Evolutionary conservation across 2,113 vertebrate genomes (phyloP), one percentile per base, ranked within the genome.

Genomic region (Sterna hirundo): DNA sequence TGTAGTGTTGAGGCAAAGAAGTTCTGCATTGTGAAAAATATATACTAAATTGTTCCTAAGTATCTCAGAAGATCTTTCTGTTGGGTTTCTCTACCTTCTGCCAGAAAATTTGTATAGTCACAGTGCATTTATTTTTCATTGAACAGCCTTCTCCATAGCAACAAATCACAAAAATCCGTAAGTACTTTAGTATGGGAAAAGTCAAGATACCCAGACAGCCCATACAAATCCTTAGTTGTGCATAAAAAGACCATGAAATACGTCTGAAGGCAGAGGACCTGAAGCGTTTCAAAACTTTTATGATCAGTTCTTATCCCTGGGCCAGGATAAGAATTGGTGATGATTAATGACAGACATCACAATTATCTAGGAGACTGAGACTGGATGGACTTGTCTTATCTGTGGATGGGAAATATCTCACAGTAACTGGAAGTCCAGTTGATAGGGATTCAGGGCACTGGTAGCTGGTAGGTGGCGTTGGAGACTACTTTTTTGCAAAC

Each of bases 41-140:
- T 29, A 61, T 36, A 70, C 55, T 83, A 89, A 97, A 97, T 95
- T 92, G 87, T 90, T 95, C 64, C 66, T 91, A 91, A 97, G 93
- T 89, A 93, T 91, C 71, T 88, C 70, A 32, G 47, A 90, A 86
- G 77, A 95, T 81, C 66, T 89, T 81, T 92, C 60, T 87, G 65
- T 75, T 71, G 34, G 30, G 27, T 66, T 91, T 80, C 72, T 88
- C 79, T 85, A 90, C 58, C 25, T 95, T 97, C 84, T 82, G 27
- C 66, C 40, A 57, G 70, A 61, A 76, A 95, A 94, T 68, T 83
- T 75, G 38, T 89, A 38, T n/a, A 88, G 80, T 91, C 60, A 86
- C 23, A 12, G 6, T 36, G 36, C 58, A 62, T 88, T 97, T 95
- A 42, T 76, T 92, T 96, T 88, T 83, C 79, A 26, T n/a, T 15